Conservation (phyloP, 2,888 invertebrate species). For the Cylloceria caligata region DNA sequence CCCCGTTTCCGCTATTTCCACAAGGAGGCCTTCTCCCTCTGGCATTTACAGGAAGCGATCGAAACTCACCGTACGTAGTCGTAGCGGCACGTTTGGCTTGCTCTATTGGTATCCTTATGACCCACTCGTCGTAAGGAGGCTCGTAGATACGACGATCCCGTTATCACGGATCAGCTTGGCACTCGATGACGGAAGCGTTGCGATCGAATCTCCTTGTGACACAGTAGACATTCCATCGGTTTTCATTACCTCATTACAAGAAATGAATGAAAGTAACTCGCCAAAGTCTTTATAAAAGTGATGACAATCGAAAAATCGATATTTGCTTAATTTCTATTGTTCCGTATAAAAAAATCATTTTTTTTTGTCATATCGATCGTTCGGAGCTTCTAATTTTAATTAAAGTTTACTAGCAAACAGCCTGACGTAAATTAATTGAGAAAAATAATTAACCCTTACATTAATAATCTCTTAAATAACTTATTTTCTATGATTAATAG, state of each 20-base stretch:
- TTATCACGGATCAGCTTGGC: conserved; percentile 7
- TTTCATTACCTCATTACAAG: not conserved
- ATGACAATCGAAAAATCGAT: not conserved
- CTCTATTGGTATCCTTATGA: conserved; percentile 9
- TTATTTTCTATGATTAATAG: too few relatives aligned
- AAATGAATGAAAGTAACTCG: too few relatives aligned
- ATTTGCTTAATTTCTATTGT: too few relatives aligned
- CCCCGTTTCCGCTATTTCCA: conserved; percentile 2
- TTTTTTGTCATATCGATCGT: too few relatives aligned
- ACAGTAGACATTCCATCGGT: not conserved
- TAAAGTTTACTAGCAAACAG: too few relatives aligned
- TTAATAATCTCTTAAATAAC: too few relatives aligned
- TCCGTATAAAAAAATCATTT: too few relatives aligned
- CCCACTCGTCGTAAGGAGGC: conserved; percentile 10
- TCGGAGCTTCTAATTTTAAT: too few relatives aligned
- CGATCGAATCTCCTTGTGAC: not conserved
- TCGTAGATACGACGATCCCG: conserved; percentile 32
- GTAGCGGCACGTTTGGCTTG: not conserved
- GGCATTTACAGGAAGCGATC: not conserved
- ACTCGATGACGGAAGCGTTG: conserved; percentile 6
- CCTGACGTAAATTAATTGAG: too few relatives aligned
- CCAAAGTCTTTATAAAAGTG: too few relatives aligned
- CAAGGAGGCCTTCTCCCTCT: conserved; percentile 15
- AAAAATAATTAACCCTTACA: too few relatives aligned
- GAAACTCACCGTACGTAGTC: not conserved